These are phyloP conservation scores for Neopelma chrysocephalum DNA, from an alignment of 2,797 vertebrate species.

Conservation along the genomic window DNA sequence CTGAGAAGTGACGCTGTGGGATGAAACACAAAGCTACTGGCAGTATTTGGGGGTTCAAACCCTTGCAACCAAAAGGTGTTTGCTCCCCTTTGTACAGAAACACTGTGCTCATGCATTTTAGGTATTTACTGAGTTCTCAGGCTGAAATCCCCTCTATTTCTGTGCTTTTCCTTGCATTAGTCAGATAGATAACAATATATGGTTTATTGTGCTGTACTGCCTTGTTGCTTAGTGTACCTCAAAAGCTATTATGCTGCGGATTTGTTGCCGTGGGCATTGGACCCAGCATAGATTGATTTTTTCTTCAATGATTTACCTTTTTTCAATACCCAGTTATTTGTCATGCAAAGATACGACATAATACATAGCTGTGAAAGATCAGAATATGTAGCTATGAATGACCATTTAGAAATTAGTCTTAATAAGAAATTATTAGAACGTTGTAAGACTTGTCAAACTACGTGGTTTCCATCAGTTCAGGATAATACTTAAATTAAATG, in stretches of 20 bases:
- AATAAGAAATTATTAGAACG: background rate
- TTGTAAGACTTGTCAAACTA: background rate
- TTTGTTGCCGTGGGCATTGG: background rate
- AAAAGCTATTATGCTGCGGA: background rate
- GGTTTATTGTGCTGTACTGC: background rate
- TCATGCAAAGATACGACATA: background rate
- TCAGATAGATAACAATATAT: background rate
- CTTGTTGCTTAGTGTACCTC: background rate
- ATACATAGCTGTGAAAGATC: background rate
- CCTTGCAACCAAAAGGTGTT: background rate
- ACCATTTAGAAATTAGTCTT: background rate
- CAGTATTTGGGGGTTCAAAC: background rate
- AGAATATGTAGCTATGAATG: background rate
- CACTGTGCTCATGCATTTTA: background rate
- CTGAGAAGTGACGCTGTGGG: background rate
- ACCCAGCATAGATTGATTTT: background rate
- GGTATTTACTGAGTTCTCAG: background rate
- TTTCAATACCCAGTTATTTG: background rate
- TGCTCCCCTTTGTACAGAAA: background rate
- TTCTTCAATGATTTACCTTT: background rate
- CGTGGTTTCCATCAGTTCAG: background rate
- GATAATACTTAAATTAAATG: background rate
- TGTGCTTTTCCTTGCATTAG: background rate
- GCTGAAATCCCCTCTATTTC: background rate
- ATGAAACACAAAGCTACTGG: background rate